Percentiles rank a stretch among this genome's conserved stretches.
phyloP scores from a whole-genome alignment of 2,113 vertebrate species.

The Chaenogobius annularis region DNA sequence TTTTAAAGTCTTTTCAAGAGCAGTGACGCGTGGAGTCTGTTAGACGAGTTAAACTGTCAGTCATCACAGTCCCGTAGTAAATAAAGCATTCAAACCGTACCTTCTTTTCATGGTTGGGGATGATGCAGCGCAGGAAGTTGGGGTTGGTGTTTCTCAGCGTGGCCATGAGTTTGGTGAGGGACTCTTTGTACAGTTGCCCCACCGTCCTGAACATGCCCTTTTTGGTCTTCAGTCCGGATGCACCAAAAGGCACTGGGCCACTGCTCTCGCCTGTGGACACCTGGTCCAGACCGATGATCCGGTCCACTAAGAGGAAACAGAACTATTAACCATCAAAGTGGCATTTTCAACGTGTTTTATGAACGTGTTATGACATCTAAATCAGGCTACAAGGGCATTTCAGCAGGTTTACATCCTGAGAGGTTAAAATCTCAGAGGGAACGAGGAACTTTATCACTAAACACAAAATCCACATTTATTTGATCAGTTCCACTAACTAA shows the following conservation, averaged over 20 bases:
- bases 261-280: slow-evolving; percentile 81
- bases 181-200: slow-evolving; percentile 91
- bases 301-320: slow-evolving; percentile 81
- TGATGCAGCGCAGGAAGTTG: slow-evolving; percentile 90
- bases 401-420: too few species aligned
- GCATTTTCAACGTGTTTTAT: not conserved
- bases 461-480: too few species aligned
- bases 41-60: too few species aligned
- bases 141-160: slow-evolving; percentile 91
- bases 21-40: too few species aligned
- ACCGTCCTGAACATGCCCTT: slow-evolving; percentile 93
- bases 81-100: slow-evolving; percentile 61
- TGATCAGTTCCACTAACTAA: too few species aligned
- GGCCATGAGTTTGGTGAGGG: slow-evolving; percentile 89
- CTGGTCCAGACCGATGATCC: slow-evolving; percentile 89
- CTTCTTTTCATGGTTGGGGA: slow-evolving; percentile 90
- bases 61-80: not conserved
- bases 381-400: too few species aligned
- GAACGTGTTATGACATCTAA: not conserved
- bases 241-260: slow-evolving; percentile 77
- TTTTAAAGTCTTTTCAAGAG: too few species aligned
- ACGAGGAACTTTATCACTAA: too few species aligned
- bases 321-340: slow-evolving; percentile 24
- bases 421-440: too few species aligned
- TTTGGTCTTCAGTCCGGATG: slow-evolving; percentile 82